Percentiles rank a stretch among this genome's conserved stretches.
These are phyloP conservation scores for Amazona vittata DNA, from an alignment of 2,113 vertebrate genomes.

Conservation along the genomic window DNA sequence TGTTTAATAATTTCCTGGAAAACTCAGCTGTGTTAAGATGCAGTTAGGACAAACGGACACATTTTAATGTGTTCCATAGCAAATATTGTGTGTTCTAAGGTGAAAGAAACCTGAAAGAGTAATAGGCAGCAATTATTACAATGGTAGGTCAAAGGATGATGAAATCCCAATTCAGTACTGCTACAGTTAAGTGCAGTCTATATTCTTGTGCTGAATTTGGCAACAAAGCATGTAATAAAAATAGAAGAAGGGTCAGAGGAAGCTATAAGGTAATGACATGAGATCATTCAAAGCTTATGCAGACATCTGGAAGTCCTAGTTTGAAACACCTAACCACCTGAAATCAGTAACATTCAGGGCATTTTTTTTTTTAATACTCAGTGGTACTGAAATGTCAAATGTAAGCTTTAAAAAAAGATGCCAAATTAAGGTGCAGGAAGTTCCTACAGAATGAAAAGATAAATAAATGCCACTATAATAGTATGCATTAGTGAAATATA, in stretches of 20 bases:
- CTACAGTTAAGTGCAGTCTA: background rate
- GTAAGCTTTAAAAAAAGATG: background rate
- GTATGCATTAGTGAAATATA: background rate
- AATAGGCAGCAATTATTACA: background rate
- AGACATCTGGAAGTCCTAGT: background rate
- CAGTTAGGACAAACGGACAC: background rate
- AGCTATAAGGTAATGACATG: background rate
- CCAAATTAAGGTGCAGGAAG: background rate
- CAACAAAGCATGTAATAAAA: background rate
- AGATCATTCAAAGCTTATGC: background rate
- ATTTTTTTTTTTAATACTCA: background rate
- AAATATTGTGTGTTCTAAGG: background rate
- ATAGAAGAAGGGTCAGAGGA: background rate
- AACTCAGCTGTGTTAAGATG: background rate
- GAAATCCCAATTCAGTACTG: background rate
- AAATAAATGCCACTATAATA: background rate
- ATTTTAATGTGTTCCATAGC: background rate
- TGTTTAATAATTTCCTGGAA: background rate
- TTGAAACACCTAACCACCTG: background rate
- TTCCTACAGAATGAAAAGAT: background rate
- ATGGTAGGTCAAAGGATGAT: background rate
- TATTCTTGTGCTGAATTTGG: background rate
- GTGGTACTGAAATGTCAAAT: background rate
- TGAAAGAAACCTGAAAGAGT: background rate
- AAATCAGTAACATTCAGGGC: background rate